Evolutionary conservation across 2,113 vertebrate species (phyloP), one percentile per base, ranked within the genome.

Genomic region (Bos indicus): DNA sequence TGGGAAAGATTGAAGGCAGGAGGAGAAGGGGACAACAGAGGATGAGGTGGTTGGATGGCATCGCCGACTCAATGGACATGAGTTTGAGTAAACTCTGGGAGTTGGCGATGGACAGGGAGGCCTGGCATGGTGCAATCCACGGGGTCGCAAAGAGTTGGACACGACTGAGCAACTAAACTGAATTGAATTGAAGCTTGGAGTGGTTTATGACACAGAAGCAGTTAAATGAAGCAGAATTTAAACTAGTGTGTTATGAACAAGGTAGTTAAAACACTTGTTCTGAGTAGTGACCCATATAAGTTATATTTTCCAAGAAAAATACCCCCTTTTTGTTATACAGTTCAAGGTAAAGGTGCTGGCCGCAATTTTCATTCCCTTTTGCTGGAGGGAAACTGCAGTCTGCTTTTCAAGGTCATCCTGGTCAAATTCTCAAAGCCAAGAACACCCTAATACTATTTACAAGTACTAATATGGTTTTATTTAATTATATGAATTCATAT

Each of bases 291-390:
- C 87, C 43, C 57, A 54, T 23, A 23, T 81, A 86, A 86, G 30
- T 84, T 25, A 62, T 16, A 67, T 85, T 88, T 95, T 92, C 88
- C 92, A 30, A 59, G 40, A 88, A 87, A 95, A 92, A 90, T 51
- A 71, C 6, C 71, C 1, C 40, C 28, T 92, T 94, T 23, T 91
- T 95, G n/a, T 80, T 93, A 56, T 12, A 16, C 14, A 84, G 86
- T 60, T 84, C 30, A 88, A 80, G 40, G 23, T 87, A 57, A 88
- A 84, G 88, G 52, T n/a, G 17, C 51, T 77, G 43, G 6, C n/a
- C 6, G 92, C 57, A 90, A 60, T 94, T 59, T 84, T 84, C 19
- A 74, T 81, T 90, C 4, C 25, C 7, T 54, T 97, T 43, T 83
- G 15, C 64, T 87, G 21, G n/a, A 56, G 60, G 62, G 46, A 78